Percentiles rank a stretch among this genome's conserved stretches.
Evolutionary conservation across 1,140 invertebrate genomes (phyloP).

Genomic region (silkworm (Bombyx mori)): ASM3026992v2 NC_085133.1:3770001-3770500

Average conservation of each 20-base stretch:
- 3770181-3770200: conserved; percentile 40
- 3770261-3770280: conserved; percentile 65
- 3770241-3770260: conserved; percentile 62
- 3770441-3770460: conserved; percentile 57
- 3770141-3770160: conserved; percentile 58
- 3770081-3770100: conserved; percentile 57
- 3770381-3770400: conserved; percentile 11
- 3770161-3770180: conserved; percentile 34
- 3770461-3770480: conserved; percentile 53
- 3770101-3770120: conserved; percentile 55
- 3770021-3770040: conserved; percentile 29
- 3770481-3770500: conserved; percentile 67
- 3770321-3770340: conserved; percentile 30
- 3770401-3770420: conserved; percentile 36
- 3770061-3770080: conserved; percentile 69
- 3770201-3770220: conserved; percentile 41
- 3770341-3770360: conserved; percentile 20
- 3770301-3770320: conserved; percentile 33
- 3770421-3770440: conserved; percentile 59
- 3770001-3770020: conserved; percentile 40
- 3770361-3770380: background rate
- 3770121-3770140: conserved; percentile 62
- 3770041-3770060: conserved; percentile 27
- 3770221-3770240: conserved; percentile 44
- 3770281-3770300: conserved; percentile 41